A percentile compares a stretch with the other conserved stretches of the same genome.
phyloP scores from a whole-genome alignment of 2,113 vertebrate species.

The Gobio gobio region DNA sequence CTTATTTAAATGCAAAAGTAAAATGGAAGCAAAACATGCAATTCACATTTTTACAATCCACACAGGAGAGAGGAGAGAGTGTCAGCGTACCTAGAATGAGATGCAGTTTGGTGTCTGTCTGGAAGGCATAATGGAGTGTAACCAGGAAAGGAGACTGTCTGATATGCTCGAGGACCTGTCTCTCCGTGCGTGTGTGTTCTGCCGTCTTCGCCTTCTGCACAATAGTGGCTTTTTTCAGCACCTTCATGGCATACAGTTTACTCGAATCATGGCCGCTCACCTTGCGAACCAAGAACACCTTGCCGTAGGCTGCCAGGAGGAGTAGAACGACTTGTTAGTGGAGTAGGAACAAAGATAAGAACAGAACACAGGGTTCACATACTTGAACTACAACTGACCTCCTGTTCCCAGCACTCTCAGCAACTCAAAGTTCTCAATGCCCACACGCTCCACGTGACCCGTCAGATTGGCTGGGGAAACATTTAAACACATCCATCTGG shows the following conservation, averaged over 20 bases:
- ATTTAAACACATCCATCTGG: slow-evolving; percentile 44
- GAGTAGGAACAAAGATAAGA: background rate
- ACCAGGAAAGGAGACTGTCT: slow-evolving; percentile 93
- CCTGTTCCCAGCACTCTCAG: slow-evolving; percentile 96
- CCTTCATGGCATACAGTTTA: slow-evolving; percentile 97
- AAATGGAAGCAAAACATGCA: background rate
- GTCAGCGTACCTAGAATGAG: slow-evolving; percentile 87
- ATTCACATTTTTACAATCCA: background rate
- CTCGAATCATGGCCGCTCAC: slow-evolving; percentile 92
- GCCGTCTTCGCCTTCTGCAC: slow-evolving; percentile 97
- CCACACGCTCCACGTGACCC: slow-evolving; percentile 93
- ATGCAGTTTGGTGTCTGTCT: slow-evolving; percentile 97
- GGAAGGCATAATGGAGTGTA: slow-evolving; percentile 96
- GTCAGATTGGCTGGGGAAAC: slow-evolving; percentile 89
- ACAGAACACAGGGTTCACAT: background rate
- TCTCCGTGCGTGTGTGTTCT: slow-evolving; percentile 91
- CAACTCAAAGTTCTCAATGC: slow-evolving; percentile 98
- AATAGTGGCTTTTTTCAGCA: slow-evolving; percentile 96
- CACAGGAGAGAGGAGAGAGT: background rate
- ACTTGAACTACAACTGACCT: slow-evolving; percentile 79
- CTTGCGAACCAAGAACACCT: slow-evolving; percentile 96
- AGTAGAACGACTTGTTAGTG: slow-evolving; percentile 11
- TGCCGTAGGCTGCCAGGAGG: slow-evolving; percentile 86
- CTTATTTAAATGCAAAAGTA: background rate
- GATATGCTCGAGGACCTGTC: slow-evolving; percentile 96